phyloP scores from a whole-genome alignment of 2,797 vertebrate genomes.

The Chlorospingus flavigularis region DNA sequence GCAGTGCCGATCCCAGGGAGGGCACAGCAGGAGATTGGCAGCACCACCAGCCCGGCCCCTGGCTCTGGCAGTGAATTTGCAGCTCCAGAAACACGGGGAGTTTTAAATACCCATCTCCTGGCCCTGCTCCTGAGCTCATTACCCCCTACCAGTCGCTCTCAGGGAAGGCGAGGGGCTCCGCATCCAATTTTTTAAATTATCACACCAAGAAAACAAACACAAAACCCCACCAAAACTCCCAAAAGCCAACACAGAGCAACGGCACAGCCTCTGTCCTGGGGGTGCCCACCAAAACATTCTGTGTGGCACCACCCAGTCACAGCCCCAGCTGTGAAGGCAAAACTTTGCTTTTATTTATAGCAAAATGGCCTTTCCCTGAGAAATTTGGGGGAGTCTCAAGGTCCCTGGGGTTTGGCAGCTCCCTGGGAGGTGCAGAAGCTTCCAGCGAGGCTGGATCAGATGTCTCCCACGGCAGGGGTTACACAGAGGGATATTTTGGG shows the following conservation, averaged over 20 bases:
- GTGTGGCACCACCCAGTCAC: background rate
- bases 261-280: background rate
- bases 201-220: accelerated
- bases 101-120: background rate
- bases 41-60: background rate
- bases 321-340: background rate
- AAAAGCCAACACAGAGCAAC: accelerated
- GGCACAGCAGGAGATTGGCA: background rate
- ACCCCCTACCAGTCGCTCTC: background rate
- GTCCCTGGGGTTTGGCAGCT: background rate
- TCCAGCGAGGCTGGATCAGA: background rate
- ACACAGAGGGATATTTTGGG: background rate
- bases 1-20: accelerated
- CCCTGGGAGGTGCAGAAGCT: background rate
- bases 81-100: background rate
- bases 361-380: background rate
- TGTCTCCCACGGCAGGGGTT: background rate
- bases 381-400: background rate
- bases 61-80: background rate
- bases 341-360: background rate
- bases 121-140: accelerated
- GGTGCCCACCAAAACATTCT: background rate
- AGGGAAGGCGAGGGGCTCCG: accelerated
- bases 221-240: background rate
- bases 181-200: accelerated